These are phyloP conservation scores for Anguilla megastoma DNA, from an alignment of 2,797 vertebrate species.

Conservation along the genomic window DNA sequence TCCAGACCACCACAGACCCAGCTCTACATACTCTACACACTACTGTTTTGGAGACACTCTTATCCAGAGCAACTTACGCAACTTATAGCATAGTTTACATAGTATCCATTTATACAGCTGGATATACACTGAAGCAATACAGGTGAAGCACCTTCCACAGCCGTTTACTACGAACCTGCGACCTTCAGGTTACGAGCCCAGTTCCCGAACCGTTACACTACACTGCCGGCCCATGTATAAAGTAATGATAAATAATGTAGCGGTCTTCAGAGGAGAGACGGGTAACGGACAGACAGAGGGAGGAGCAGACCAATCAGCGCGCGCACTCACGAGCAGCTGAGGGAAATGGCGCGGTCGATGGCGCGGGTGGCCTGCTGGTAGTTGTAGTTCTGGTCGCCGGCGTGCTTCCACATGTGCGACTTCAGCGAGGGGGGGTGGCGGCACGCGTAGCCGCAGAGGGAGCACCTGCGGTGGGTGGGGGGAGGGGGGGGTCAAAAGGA, in stretches of 20 bases:
- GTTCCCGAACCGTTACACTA: no score
- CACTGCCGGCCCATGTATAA: neutral
- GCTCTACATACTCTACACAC: neutral
- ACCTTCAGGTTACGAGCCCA: no score
- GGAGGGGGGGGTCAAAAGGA: neutral
- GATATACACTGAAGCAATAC: neutral
- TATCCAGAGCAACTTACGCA: neutral
- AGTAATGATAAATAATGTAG: neutral
- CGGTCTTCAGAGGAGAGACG: neutral
- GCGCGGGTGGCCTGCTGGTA: slow-evolving; percentile 98
- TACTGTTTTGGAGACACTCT: neutral
- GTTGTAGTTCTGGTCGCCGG: slow-evolving; percentile 98
- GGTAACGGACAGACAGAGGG: neutral
- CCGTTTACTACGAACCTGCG: no score
- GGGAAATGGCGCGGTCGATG: slow-evolving; percentile 94
- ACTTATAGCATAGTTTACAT: neutral
- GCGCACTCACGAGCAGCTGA: slow-evolving; percentile 83
- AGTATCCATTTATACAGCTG: neutral
- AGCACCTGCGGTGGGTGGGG: slow-evolving; percentile 76
- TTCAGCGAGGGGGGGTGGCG: slow-evolving; percentile 96
- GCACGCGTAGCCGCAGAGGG: slow-evolving; percentile 95
- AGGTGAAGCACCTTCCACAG: no score
- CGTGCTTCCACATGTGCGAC: slow-evolving; percentile 99
- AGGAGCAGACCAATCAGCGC: no score
- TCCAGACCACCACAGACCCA: neutral